Percentiles rank a stretch among this genome's conserved stretches.
Conservation (phyloP, 2,888 invertebrate species). For the Ophraella communa region DNA sequence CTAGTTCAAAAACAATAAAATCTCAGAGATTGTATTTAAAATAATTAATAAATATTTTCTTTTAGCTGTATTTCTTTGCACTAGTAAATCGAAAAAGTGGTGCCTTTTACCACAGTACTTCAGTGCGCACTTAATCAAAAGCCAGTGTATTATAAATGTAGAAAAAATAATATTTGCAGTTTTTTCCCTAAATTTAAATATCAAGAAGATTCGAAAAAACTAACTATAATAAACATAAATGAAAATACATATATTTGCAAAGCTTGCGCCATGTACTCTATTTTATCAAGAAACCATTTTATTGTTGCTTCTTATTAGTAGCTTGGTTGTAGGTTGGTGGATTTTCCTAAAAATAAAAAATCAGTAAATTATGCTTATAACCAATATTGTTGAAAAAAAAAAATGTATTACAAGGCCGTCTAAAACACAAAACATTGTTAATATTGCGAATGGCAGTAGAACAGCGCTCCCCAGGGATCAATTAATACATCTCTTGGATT, state of each 20-base stretch:
- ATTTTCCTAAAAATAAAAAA: slow-evolving; percentile 71
- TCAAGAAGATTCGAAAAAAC: neutral
- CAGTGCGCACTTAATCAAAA: neutral
- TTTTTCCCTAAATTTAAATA: neutral
- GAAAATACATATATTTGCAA: slow-evolving; percentile 1
- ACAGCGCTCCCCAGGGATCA: too few species aligned
- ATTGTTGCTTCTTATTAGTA: slow-evolving; percentile 77
- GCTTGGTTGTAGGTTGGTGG: slow-evolving; percentile 83
- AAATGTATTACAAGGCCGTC: too few species aligned
- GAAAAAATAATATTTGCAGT: neutral
- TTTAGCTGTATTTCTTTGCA: too few species aligned
- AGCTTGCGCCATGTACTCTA: neutral
- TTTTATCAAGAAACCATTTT: slow-evolving; percentile 48
- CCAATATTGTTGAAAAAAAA: too few species aligned
- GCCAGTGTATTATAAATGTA: neutral
- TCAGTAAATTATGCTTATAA: neutral
- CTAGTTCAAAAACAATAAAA: too few species aligned
- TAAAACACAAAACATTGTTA: too few species aligned
- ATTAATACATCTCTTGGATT: too few species aligned
- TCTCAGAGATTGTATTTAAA: too few species aligned
- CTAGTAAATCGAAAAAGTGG: too few species aligned
- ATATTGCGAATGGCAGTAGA: too few species aligned
- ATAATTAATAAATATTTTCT: too few species aligned
- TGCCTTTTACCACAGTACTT: too few species aligned
- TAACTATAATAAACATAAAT: slow-evolving; percentile 9